Base-by-base conservation (phyloP, 35 echinoderm and acorn worm species). In the Lytechinus pictus region DNA sequence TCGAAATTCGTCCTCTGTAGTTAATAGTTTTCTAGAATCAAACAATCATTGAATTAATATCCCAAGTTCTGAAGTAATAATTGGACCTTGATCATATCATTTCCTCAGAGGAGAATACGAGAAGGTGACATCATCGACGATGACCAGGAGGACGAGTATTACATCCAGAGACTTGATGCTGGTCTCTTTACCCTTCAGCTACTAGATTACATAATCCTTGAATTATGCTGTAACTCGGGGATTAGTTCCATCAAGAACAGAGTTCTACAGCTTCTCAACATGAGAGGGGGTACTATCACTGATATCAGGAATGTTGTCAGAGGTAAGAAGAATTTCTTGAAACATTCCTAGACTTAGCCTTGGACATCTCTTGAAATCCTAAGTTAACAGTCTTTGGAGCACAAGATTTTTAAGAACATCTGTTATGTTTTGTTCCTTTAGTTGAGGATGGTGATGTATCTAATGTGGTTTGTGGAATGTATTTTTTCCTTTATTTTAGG, bases 81-180 rank as follows among this genome's bases (percentile, higher is more conserved):
- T 44, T 44, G 33, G 33, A 19, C 16, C 27, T 16, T 54, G 8
- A 54, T 21, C n/a, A 51, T 89, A 21, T 90, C 27, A 79, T 24
- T 79, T 79, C 6, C n/a, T 29, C 94, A 98, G 96, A 95, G 86
- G 44, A 95, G 96, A 27, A 55, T 97, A 56, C 86, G 95, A 91
- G 96, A 95, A 61, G 98, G 98, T 92, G 98, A 98, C 95, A 97
- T 98, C 52, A 99, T 99, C 72, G 97, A 98, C 21, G 98, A 99
- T 87, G 97, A 99, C 54, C 96, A 98, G 88, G 98, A 99, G 55
- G 98, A 99, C 89, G 98, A 99, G 55, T 99, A 98, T 86, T 99
- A 98, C 96, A 92, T 99, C 55, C 95, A 95, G 94, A 94, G 98
- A 61, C 95, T 99, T 57, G 98, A 99, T 60, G 98, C 97, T 9